Evolutionary conservation across 2,888 invertebrate genomes (phyloP), one percentile per base, ranked within the genome.

Genomic region (Leptinotarsa rubiginosa): DNA sequence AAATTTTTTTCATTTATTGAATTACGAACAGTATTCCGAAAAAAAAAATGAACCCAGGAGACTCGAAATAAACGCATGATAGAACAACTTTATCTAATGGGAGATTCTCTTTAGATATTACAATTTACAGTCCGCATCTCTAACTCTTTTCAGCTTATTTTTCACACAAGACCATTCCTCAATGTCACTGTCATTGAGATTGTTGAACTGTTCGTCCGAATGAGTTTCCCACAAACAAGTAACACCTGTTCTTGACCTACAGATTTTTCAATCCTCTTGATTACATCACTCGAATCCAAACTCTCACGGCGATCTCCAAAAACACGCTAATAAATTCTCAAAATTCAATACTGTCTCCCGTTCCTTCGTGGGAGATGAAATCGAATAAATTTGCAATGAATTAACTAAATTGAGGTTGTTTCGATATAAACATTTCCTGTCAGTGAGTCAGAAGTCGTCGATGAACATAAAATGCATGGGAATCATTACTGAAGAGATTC

Each of bases 401-500:
- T 62, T 41, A 41, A 62, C 10, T 16, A 18, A 62, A 62, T 31
- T 31, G 62, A 62, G 41, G 62, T 31, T n/a, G 41, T 41, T 62
- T n/a, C 16, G 4, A 41, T 62, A n/a, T 13, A 41, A 41, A n/a
- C 62, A n/a, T 62, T 62, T 62, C 41, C 62, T 25, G 31, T 62
- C 62, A 41, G 41, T 41, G 25, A 62, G 20, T 56, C 56, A 56
- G 56, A 56, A 15, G 22, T 25, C 22, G 20, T 41, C 41, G 5
- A 52, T 52, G 18, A 18, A 10, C n/a, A 52, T 67, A 67, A 72
- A 67, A 72, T 72, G 71, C 72, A 77, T 77, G 75, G 74, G 77
- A 77, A 77, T 69, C 69, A 69, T 72, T 67, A 67, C 75, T 25
- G 70, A 67, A 56, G n/a, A 59, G 68, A 72, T 62, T 77, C 75